Evolutionary conservation across 2,888 invertebrate genomes (phyloP).

Genomic region (Sminthurides aquaticus): DNA sequence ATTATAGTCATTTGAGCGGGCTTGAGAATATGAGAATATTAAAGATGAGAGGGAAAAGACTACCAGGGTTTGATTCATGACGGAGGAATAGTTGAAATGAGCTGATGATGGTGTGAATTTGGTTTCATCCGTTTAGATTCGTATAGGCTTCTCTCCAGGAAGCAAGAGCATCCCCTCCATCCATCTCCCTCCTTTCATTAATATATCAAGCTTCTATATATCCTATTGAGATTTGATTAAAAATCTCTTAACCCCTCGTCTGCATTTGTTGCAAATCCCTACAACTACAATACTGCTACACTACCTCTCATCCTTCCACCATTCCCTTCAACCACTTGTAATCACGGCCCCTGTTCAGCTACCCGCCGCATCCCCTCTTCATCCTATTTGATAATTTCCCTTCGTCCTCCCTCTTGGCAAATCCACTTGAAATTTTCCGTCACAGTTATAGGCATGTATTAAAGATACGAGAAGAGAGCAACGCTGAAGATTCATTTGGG

Average conservation of each 20-base stretch:
- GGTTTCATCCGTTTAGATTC: background rate
- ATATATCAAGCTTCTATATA: background rate
- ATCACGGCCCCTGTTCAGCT: background rate
- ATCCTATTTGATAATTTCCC: background rate
- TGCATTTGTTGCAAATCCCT: background rate
- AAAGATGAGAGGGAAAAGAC: too few species aligned
- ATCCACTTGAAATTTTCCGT: background rate
- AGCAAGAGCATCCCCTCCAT: background rate
- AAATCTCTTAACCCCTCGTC: slow-evolving; percentile 15
- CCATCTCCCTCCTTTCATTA: slow-evolving; percentile 11
- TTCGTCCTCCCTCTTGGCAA: background rate
- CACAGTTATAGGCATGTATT: too few species aligned
- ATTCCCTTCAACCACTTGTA: background rate
- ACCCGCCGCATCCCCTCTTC: background rate
- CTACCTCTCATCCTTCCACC: background rate
- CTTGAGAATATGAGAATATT: too few species aligned
- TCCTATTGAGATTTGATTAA: slow-evolving; percentile 17
- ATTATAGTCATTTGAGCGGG: too few species aligned
- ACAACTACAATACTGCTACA: background rate
- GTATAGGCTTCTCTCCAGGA: background rate
- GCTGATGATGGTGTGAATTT: background rate
- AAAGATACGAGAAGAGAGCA: too few species aligned
- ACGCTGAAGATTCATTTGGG: too few species aligned
- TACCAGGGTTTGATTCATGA: too few species aligned
- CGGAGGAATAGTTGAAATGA: too few species aligned